Evolutionary conservation across 30 jellyfish, hydroid and myxozoan genomes (phyloP), one percentile per base, ranked within the genome.

Genomic region (Aurelia aurita): DNA sequence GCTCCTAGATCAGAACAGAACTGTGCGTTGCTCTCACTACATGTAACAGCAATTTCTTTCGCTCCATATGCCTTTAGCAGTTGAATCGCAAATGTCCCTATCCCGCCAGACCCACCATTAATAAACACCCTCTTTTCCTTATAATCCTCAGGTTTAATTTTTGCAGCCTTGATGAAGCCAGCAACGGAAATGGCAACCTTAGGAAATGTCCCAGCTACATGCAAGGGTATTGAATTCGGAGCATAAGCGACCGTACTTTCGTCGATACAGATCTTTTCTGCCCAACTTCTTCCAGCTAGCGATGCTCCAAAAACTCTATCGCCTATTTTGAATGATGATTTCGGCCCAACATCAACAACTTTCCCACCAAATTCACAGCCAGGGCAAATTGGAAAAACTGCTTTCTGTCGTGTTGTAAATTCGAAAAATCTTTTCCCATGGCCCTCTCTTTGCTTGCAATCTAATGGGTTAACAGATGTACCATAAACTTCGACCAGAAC

Each of bases 341-440:
- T 26, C 3, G 54, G 44, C 47, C 90, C 90, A 21, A 60, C 79
- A 27, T 79, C 82, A 3, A 79, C 15, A 7, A 79, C 82, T 53
- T 47, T 67, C 19, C 90, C 90, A 21, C 82, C 80, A 49, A 79
- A 79, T 65, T 79, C 90, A 7, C 90, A 79, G 65, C 90, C 90
- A 64, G 90, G 90, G 74, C 90, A 79, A 12, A 79, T 79, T 0
- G 90, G 90, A 53, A 79, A 79, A 19, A 11, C 63, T 8, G 62
- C 54, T 58, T 49, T 79, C 43, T 79, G 74, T 31, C 90, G 25
- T 5, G 90, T 79, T 27, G 79, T 62, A 45, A 65, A 9, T 34
- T 79, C 90, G 60, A 79, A 79, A 35, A 79, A 79, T 22, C 76
- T 21, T 64, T 79, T 64, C 16, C 90, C 90, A 63, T 45, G 43